Percentiles rank a stretch among this genome's conserved stretches.
phyloP scores from a whole-genome alignment of 2,888 invertebrate genomes.

The Aethes cnicana region DNA sequence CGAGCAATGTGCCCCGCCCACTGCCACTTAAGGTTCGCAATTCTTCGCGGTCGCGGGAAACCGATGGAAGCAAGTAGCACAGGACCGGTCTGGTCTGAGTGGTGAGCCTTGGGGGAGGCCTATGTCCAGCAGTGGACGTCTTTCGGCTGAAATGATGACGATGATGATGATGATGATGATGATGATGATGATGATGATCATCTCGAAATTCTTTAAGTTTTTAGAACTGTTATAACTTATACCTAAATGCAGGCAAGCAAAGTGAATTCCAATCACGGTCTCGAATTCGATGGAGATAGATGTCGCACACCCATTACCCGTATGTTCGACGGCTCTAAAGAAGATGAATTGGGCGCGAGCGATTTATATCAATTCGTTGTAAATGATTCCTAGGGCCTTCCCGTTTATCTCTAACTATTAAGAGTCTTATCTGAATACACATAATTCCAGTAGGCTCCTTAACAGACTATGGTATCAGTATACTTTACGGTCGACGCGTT shows the following conservation, averaged over 20 bases:
- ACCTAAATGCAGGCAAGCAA: conserved; percentile 32
- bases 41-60: too few species aligned
- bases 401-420: conserved; percentile 63
- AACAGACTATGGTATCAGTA: background rate
- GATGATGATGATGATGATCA: too few species aligned
- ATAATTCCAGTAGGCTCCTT: conserved; percentile 4
- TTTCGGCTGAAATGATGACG: too few species aligned
- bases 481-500: background rate
- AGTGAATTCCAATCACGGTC: conserved; percentile 48
- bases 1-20: too few species aligned
- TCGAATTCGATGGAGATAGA: conserved; percentile 58
- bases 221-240: too few species aligned
- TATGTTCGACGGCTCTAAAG: conserved; percentile 64
- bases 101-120: too few species aligned
- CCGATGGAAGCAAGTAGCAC: too few species aligned
- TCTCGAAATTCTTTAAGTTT: too few species aligned
- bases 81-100: too few species aligned
- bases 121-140: too few species aligned
- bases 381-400: conserved; percentile 60
- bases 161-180: too few species aligned
- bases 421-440: conserved; percentile 29
- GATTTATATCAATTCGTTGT: conserved; percentile 79
- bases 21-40: too few species aligned
- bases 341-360: conserved; percentile 69
- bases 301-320: conserved; percentile 63